These are phyloP conservation scores for Mus caroli DNA, from an alignment of 2,797 vertebrate species.

Conservation along the genomic window DNA sequence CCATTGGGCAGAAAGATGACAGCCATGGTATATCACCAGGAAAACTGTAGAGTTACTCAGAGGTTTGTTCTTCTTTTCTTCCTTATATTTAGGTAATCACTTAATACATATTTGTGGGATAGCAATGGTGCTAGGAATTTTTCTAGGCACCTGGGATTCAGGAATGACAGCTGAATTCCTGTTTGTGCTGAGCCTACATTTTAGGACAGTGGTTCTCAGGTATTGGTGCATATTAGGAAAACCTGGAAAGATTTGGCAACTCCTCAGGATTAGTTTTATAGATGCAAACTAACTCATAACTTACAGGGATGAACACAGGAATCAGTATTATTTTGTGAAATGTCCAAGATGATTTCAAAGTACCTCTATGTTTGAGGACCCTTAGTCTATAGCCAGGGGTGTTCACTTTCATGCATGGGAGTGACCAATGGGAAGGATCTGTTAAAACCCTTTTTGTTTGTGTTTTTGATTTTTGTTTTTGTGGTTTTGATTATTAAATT, in stretches of 20 bases:
- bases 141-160: conserved; percentile 40
- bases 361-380: not conserved
- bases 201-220: not conserved
- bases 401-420: not conserved
- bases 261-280: not conserved
- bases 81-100: conserved; percentile 16
- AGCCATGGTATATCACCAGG: not conserved
- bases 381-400: not conserved
- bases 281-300: not conserved
- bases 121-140: conserved; percentile 5
- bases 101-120: conserved; percentile 61
- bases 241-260: not conserved
- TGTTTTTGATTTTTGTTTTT: too few relatives aligned
- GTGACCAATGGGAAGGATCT: not conserved
- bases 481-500: too few relatives aligned
- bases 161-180: conserved; percentile 6
- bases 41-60: not conserved
- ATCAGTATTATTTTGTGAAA: not conserved
- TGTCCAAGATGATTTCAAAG: not conserved
- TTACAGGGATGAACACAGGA: not conserved
- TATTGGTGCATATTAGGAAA: conserved; percentile 9
- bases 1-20: not conserved
- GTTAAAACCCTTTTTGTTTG: not conserved
- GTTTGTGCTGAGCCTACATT: not conserved
- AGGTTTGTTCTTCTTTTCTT: not conserved